phyloP scores from a whole-genome alignment of 2,113 vertebrate species.

The Oenanthe melanoleuca region DNA sequence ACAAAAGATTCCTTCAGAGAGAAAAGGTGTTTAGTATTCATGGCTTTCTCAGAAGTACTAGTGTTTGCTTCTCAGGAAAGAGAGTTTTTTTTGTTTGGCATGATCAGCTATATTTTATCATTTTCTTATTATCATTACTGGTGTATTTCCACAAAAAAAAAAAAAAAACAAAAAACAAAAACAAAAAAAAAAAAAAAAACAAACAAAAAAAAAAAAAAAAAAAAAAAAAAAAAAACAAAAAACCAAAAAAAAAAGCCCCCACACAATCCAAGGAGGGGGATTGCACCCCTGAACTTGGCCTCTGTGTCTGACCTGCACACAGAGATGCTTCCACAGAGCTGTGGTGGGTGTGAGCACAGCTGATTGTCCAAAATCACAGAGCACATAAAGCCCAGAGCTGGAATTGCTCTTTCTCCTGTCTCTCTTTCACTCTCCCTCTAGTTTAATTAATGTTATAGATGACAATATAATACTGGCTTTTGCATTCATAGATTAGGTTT shows the following conservation, averaged over 20 bases:
- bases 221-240: no score
- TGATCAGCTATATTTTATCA: not conserved
- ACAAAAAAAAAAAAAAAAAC: no score
- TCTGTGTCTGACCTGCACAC: not conserved
- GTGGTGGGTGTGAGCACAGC: not conserved
- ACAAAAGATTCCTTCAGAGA: conserved; percentile 63
- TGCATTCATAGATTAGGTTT: no score
- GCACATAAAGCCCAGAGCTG: not conserved
- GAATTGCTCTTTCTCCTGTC: not conserved
- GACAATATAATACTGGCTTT: no score
- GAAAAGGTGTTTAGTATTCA: conserved; percentile 7
- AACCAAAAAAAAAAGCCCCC: no score
- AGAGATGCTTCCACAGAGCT: not conserved
- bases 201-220: no score
- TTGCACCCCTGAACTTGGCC: not conserved
- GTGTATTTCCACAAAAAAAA: not conserved
- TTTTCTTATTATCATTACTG: not conserved
- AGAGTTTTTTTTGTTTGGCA: not conserved
- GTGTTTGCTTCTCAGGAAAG: not conserved
- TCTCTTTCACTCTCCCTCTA: conserved; percentile 10
- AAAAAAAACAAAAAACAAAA: no score
- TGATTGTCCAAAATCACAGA: not conserved
- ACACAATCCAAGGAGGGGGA: not conserved
- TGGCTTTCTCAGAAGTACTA: not conserved
- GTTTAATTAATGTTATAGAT: conserved; percentile 18